Base-by-base conservation (phyloP, 2,113 vertebrate species). In the Pavo muticus region DNA sequence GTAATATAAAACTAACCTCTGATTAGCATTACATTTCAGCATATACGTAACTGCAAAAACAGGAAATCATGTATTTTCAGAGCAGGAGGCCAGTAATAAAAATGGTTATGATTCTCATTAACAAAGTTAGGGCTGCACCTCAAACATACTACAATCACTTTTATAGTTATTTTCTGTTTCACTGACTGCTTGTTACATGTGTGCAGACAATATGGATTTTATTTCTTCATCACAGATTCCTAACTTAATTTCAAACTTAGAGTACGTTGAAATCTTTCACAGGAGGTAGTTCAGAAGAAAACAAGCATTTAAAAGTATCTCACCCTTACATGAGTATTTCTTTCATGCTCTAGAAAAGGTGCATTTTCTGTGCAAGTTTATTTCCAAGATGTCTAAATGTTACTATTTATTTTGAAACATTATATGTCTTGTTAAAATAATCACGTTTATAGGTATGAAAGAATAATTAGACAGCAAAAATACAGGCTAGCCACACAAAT, bases 11-110 rank as follows among this genome's bases (percentile, higher is more conserved):
- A 65, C 14, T 23, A 69, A 29, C 30, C 68, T 54, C 40, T 50
- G 54, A 87, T 77, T 45, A 84, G 45, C 59, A 61, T n/a, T 0
- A 85, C 65, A 94, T 94, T 78, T 65, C 75, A 88, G 57, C 44
- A 32, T 4, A 82, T 5, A 4, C 6, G 74, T 35, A 39, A 71
- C 42, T 57, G 25, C 40, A 90, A 72, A 90, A 87, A 0, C 64
- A 91, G 61, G 64, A 78, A 91, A 81, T 83, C 40, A 32, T 57
- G 44, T 83, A 25, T 72, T 87, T 78, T 67, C 91, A 92, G 81
- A 12, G 1, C 25, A 81, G 50, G 37, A 92, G 37, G 25, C 44
- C 45, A 78, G 65, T n/a, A 90, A 59, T 35, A 59, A 60, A 86
- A 88, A 84, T 63, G 14, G 54, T 84, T 80, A 84, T 67, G 59